Evolutionary conservation across 2,888 invertebrate species (phyloP), one percentile per base, ranked within the genome.

Genomic region (Athripsodes cinereus): DNA sequence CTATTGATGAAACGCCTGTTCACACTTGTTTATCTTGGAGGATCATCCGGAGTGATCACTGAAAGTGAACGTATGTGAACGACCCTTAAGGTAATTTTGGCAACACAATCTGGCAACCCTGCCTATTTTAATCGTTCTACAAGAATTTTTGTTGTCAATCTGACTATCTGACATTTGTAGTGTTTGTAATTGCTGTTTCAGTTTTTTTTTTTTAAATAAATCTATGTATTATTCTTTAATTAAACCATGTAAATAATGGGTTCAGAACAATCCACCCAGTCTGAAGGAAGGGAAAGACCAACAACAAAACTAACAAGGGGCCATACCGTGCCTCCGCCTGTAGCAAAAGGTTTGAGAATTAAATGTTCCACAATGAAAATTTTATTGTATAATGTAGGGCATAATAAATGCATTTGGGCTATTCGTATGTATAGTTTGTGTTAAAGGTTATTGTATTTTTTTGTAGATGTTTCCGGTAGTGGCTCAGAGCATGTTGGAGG

Each of bases 211-310:
- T 40, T 40, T 40, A 8, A 8, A 8, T 8, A n/a, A 2, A 40
- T 3, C 13, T n/a, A n/a, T n/a, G n/a, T 13, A 40, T 40, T 40
- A 5, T 40, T 40, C 13, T 31, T 31, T 31, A 31, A 8, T 11
- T 11, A 31, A 31, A 31, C 11, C 31, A 31, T 31, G 11, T 31
- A 16, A 40, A 40, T 20, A 60, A 83, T 84, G 83, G 83, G 83
- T n/a, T 84, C 83, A 0, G 83, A 84, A 64, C 83, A 84, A 64
- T 84, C 83, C 0, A 74, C 81, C n/a, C 75, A 79, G 59, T 73
- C 70, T 1, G 71, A 71, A 0, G 74, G 73, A 60, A 72, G 71
- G 26, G 59, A 69, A 0, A 72, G 72, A 57, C 67, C 76, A 26
- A 69, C 73, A 0, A 74, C 74, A 0, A 74, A 74, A 0, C 70